Conservation (phyloP, 2,797 vertebrate species). For the Ciconia nigra region DNA sequence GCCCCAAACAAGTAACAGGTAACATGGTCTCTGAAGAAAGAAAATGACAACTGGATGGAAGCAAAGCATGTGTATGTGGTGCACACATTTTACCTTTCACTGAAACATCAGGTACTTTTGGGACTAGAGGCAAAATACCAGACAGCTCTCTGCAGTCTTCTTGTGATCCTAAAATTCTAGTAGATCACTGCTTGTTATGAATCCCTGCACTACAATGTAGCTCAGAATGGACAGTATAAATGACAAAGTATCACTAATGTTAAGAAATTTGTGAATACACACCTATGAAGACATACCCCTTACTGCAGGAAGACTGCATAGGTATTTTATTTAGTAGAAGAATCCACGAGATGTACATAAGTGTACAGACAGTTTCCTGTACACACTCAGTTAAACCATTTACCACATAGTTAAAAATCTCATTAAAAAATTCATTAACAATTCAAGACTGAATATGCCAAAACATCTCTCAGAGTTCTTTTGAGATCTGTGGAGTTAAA, state of each 20-base stretch:
- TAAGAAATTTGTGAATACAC: not conserved
- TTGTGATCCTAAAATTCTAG: not conserved
- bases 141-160: not conserved
- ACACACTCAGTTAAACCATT: not conserved
- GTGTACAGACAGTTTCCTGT: not conserved
- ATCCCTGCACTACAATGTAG: fast-evolving
- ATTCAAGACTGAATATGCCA: not conserved
- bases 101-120: not conserved
- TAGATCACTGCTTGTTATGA: not conserved
- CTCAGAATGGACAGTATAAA: not conserved
- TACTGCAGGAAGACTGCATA: not conserved
- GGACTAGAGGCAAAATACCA: not conserved
- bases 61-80: not conserved
- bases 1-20: not conserved
- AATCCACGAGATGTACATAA: not conserved
- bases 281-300: not conserved
- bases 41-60: not conserved
- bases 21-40: not conserved
- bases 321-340: not conserved
- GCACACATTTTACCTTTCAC: not conserved
- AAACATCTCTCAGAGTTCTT: not conserved
- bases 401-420: not conserved
- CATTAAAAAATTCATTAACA: not conserved
- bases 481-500: not conserved
- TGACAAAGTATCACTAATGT: not conserved